Base-by-base conservation (phyloP, 1,140 invertebrate species). In the Sogatella furcifera region DNA sequence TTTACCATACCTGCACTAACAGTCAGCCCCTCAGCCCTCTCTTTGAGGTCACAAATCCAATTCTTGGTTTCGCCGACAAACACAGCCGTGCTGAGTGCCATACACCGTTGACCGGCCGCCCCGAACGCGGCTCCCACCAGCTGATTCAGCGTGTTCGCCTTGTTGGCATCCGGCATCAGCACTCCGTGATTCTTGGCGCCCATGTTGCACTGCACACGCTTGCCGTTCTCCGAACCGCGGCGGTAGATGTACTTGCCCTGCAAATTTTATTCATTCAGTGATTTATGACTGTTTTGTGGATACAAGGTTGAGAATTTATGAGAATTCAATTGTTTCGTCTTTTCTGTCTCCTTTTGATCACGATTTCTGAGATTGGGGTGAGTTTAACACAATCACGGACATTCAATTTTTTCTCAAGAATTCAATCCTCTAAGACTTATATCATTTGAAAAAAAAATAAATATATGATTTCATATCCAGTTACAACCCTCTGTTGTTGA, bases 101-200 rank as follows among this genome's bases (percentile, higher is more conserved):
- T 99, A 69, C 97, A 99, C 24, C 97, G 79, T 74, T 99, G 96
- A 0, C 90, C 89, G 46, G 89, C 89, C 1, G 89, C 89, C 0
- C 97, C 97, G 76, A 98, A 99, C 0, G 94, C 96, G 28, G 97
- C 96, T 0, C 97, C 97, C 24, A 90, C 84, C 43, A 99, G 78
- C 71, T 94, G 90, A 64, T 97, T 97, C 1, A 98, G 76, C 0
- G 95, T 95, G 68, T 93, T 87, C 70, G 97, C 95, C 74, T 98
- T 98, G 73, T 98, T 97, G 13, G 96, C 96, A 78, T 99, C 97
- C 15, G 94, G 87, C 80, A 99, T 82, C 41, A 99, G 83, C 8
- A 99, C 85, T 58, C 96, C 96, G 73, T 99, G 97, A 74, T 99
- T 99, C 76, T 99, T 99, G 1, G 97, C 97, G 19, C 96, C 96